Evolutionary conservation across 2,113 vertebrate genomes (phyloP), one percentile per base, ranked within the genome.

Genomic region (Nycticorax nycticorax): DNA sequence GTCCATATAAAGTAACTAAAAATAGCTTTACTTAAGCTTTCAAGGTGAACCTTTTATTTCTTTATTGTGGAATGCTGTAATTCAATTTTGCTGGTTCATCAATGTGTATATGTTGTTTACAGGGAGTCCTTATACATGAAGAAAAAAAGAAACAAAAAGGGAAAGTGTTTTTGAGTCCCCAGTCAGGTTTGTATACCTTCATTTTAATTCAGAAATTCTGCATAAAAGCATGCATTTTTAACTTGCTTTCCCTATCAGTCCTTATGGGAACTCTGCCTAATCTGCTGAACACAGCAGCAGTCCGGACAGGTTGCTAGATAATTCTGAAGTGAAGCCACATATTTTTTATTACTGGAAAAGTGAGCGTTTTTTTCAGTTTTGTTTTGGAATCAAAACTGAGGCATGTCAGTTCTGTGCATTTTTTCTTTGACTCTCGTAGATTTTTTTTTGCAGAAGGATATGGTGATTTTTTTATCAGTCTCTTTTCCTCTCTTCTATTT

Each of bases 61-160:
- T 45, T 55, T 37, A 12, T 15, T 93, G 33, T 53, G 17, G 35
- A 68, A 60, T 81, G 3, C 32, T 57, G 16, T 75, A 41, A 24
- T 77, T 41, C 16, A 30, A 4, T 80, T 82, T 52, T 97, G 14
- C 87, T 52, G 20, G 33, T 88, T 97, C 77, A 71, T 96, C 93
- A 73, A 24, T 95, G 15, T 82, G 24, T 97, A 1, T 94, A 39
- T 97, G 67, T 95, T 55, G 91, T 97, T 98, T 97, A 86, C 89
- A 99, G 99, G 98, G 97, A 97, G 85, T 96, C 79, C 79, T 98
- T 88, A 75, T 96, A 83, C 98, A 98, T 93, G 99, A 99, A 95
- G 99, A 99, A 83, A 99, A 98, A 96, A 99, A 98, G 97, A 99
- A 98, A 94, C 98, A 98, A 92, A 99, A 98, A 97, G 96, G 98